Base-by-base conservation (phyloP, 2,888 invertebrate species). In the Hemithea aestivaria region DNA sequence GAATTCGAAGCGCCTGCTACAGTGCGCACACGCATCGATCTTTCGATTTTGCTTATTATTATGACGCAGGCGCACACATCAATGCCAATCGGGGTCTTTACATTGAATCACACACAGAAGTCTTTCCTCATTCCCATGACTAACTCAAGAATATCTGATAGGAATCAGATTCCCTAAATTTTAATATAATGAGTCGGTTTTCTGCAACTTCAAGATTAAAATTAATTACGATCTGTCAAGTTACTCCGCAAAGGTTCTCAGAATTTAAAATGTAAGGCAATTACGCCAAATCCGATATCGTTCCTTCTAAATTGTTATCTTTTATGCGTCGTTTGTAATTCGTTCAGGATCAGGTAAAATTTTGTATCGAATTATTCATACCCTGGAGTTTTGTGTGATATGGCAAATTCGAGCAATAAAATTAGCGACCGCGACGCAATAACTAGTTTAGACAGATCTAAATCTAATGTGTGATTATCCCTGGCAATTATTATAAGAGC, bases 361-460 rank as follows among this genome's bases (percentile, higher is more conserved):
- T 38, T 45, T 48, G 36, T 42, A 51, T 56, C 50, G 37, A 54
- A 53, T 57, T 46, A 44, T 43, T 57, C 45, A 41, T 50, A 59
- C 53, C 58, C 54, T 53, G 51, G 35, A 54, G 45, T 34, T 50
- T 40, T 45, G 33, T 40, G 46, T 40, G 36, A 28, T 40, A 43
- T 39, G 50, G 43, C 51, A 57, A 54, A 62, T 54, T 45, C 34
- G 32, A 51, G 53, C 56, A 58, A 66, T 65, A 63, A 67, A 68
- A 66, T 71, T 62, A 63, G 45, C 40, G 25, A 67, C 59, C 70
- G 70, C 56, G 62, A 66, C 66, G 64, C 56, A 54, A 69, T 68
- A 61, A 59, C 51, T 45, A 52, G 33, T 42, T 42, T 30, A 16
- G 36, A 26, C 24, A 22, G 21, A 34, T 42, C 36, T 34, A 33